Evolutionary conservation across 2,888 invertebrate species (phyloP), one percentile per base, ranked within the genome.

Genomic region (Agrochola litura): DNA sequence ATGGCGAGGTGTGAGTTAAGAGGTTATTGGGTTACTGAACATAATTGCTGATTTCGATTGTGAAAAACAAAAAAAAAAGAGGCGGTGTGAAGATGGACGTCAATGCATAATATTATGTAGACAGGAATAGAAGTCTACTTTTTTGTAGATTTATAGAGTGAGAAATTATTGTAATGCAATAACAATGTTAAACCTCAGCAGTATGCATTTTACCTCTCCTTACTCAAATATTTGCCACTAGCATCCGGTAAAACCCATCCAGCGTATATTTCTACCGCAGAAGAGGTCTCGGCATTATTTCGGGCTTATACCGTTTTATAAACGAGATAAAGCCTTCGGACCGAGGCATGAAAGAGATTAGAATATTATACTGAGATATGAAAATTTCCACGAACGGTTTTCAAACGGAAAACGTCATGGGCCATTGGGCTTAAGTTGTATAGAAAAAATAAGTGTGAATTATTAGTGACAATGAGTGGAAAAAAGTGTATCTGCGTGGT

Each of bases 261-360:
- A 6, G 73, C 67, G 73, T 82, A 82, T 83, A 74, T 88, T 86
- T 83, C 61, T 75, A 65, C 69, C 64, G 37, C 56, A 64, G 73
- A 63, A 80, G 79, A 86, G 81, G 81, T 85, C 79, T 76, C 66
- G 79, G 83, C 86, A 89, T 90, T 90, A 90, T 90, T 88, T 89
- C 81, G 88, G 87, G 85, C 83, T 88, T 87, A 88, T 87, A 80
- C 82, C 84, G 73, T 85, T 89, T 90, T 86, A 88, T 86, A 89
- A 89, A 90, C 83, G 89, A 87, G 89, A 87, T 89, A 83, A 83
- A 88, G 60, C 89, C 83, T 83, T 87, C 75, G 82, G 79, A 81
- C 81, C 76, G 54, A 76, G 76, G 76, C 80, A 79, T 81, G 81
- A 81, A 84, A 83, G 77, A 84, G 89, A 88, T 89, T 87, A 87